phyloP scores from a whole-genome alignment of 2,113 vertebrate genomes.

The Loxodonta africana region DNA sequence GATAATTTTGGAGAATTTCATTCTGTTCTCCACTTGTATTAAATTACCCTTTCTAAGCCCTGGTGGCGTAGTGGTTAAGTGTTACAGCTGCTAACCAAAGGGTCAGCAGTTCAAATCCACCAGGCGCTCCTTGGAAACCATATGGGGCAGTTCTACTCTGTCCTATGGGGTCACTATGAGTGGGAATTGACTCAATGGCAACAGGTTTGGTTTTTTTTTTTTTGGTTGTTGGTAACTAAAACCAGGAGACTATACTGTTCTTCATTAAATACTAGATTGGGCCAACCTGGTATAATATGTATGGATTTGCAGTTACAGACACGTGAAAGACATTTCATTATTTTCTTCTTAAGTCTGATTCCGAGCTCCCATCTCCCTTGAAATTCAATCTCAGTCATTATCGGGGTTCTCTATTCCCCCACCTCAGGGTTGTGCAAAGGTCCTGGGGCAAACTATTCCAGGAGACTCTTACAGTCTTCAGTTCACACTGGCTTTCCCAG shows the following conservation, averaged over 20 bases:
- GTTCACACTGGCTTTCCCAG: not conserved
- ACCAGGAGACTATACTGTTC: not conserved
- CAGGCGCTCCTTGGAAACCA: no score
- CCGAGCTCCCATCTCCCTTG: not conserved
- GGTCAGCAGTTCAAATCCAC: no score
- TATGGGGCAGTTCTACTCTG: no score
- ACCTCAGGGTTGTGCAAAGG: not conserved
- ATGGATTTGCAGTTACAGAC: not conserved
- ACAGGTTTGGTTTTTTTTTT: no score
- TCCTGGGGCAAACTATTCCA: not conserved
- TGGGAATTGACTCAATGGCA: no score
- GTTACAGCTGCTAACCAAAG: no score
- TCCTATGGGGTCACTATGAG: no score
- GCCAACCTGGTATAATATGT: not conserved
- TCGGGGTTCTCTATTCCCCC: not conserved
- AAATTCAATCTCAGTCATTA: not conserved
- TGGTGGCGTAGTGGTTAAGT: no score
- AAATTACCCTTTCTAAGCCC: not conserved
- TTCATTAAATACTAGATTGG: not conserved
- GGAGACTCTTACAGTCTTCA: not conserved
- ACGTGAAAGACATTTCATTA: not conserved
- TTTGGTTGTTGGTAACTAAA: not conserved
- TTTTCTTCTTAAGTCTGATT: constrained; percentile 3
- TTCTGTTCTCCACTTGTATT: not conserved
- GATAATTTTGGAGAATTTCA: constrained; percentile 5